Base-by-base conservation (phyloP, 2,797 vertebrate genomes). In the Coregonus suidteri region DNA sequence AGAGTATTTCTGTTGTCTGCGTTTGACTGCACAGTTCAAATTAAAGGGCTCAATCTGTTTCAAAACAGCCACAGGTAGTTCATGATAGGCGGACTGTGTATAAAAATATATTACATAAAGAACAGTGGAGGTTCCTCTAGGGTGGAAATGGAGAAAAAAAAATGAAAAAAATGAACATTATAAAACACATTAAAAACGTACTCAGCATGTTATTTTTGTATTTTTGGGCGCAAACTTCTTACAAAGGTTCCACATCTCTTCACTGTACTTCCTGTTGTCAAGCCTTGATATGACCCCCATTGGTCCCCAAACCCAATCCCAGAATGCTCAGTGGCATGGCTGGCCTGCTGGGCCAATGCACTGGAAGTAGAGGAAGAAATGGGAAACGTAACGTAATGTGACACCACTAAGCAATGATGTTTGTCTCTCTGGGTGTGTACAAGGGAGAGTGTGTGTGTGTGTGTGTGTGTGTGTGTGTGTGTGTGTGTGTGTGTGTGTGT, bases 361-460 rank as follows among this genome's bases (percentile, higher is more conserved):
- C 35, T 37, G 35, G 6, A 37, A 37, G 6, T 37, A 37, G 35
- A 37, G 51, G 51, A 52, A 15, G 15, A 14, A 54, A 54, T 16
- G 66, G 13, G 66, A 47, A 53, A n/a, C 16, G 25, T 62, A 71
- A 35, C 47, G 53, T 67, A 70, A 14, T 1, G 64, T 66, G 64
- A 64, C 62, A 64, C 62, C 62, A 6, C 62, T 64, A 37, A 52
- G 31, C 51, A 31, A 25, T 25, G 25, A 25, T 25, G 25, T 41
- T 13, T 51, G 30, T 66, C 34, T 90, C 77, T 87, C 84, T 85
- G 81, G 81, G 83, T 71, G 35, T 37, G 37, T 77, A 11, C 18
- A 4, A 15, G 3, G 16, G 15, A 56, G 54, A 1, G 18, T 74
- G 7, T 74, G 14, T 75, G 34, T 77, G 56, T 73, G 35, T 35